Base-by-base conservation (phyloP, 2,888 invertebrate genomes). In the Tenthredo scrophulariae region DNA sequence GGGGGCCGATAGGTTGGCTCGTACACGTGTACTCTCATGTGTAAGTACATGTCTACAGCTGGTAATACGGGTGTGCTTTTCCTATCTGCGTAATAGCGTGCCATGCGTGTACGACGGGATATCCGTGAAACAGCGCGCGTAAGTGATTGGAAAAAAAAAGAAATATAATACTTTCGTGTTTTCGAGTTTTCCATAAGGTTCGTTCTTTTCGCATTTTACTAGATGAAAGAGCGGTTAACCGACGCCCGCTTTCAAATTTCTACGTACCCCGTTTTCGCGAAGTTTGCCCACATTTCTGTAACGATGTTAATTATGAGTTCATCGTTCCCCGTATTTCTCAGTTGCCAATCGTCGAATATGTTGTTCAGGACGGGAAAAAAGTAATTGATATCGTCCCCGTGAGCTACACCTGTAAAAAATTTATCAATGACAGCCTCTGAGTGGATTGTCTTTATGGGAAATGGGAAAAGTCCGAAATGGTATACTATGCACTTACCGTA, bases 381-480 rank as follows among this genome's bases (percentile, higher is more conserved):
- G 80, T 93, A 93, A 84, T 91, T 90, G 33, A 92, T 2, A 2
- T 92, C 92, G 58, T 92, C 92, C 3, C 84, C 85, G 62, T 93
- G 92, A 5, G 86, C 1, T 10, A 90, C 85, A 2, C 90, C 92
- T 92, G 40, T 18, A 62, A n/a, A 5, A 67, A 67, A 33, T 33
- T 67, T 15, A 67, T 67, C 67, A 33, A 67, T 33, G 13, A 33
- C 33, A 26, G 3, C 18, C 1, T 37, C 26, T 7, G 13, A n/a
- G 37, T 40, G 43, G 7, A 37, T 22, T 7, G 2, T 7, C n/a
- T 18, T 15, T n/a, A 22, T n/a, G 13, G 29, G 4, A 18, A 15
- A 67, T 80, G 18, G 22, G 77, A 33, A 50, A 22, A 18, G 6
- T 33, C 29, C 6, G 18, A 26, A 46, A 50, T 40, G 22, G 13